These are phyloP conservation scores for Bursaphelenchus okinawaensis DNA, from an alignment of 2,888 invertebrate genomes.

Conservation along the genomic window DNA sequence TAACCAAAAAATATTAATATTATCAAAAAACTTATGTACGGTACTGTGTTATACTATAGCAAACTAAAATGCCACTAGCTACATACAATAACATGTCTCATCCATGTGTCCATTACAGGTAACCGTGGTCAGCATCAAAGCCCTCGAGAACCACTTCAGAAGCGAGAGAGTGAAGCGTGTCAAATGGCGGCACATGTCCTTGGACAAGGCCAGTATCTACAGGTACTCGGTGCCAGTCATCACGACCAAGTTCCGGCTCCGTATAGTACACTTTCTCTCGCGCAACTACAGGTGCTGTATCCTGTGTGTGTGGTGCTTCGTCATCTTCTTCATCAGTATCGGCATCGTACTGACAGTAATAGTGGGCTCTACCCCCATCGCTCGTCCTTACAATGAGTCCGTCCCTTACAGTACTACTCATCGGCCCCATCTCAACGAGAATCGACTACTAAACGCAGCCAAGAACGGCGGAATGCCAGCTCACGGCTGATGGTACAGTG, in stretches of 20 bases:
- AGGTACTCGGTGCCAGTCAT: conserved; percentile 36
- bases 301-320: conserved; percentile 32
- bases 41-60: too few species aligned
- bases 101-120: conserved; percentile 15
- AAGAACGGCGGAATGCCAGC: neutral
- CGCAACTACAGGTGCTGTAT: conserved; percentile 34
- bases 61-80: too few species aligned
- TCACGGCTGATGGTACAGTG: too few species aligned
- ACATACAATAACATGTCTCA: neutral
- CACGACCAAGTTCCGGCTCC: conserved; percentile 37
- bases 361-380: conserved; percentile 17
- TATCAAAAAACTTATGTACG: too few species aligned
- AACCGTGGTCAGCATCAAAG: conserved; percentile 28
- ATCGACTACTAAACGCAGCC: neutral
- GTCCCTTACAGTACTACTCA: neutral
- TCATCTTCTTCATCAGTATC: conserved; percentile 31
- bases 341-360: conserved; percentile 30
- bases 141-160: conserved; percentile 33
- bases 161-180: conserved; percentile 30
- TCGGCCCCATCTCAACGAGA: neutral
- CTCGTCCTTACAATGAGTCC: neutral
- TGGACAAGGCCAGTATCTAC: conserved; percentile 28
- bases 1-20: too few species aligned
- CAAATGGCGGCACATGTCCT: conserved; percentile 34
- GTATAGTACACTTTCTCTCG: conserved; percentile 33